phyloP scores from a whole-genome alignment of 2,113 vertebrate species.

The Sakesphorus luctuosus region DNA sequence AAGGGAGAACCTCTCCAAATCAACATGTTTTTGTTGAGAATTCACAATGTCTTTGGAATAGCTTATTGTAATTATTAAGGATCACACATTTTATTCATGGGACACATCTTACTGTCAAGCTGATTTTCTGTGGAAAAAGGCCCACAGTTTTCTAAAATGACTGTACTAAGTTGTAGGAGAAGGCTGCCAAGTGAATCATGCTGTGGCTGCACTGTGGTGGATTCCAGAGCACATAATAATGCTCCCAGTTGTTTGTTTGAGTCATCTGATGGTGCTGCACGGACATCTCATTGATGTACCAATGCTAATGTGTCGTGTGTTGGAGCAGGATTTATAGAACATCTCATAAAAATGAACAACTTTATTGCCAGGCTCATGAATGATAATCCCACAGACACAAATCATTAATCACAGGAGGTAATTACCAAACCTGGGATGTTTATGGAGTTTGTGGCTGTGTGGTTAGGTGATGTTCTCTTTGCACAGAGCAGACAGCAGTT shows the following conservation, averaged over 20 bases:
- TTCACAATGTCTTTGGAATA: background rate
- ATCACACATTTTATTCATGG: background rate
- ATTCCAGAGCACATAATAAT: slow-evolving; percentile 29
- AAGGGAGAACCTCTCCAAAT: background rate
- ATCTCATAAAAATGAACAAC: slow-evolving; percentile 45
- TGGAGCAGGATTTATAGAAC: background rate
- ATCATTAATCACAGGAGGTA: slow-evolving; percentile 27
- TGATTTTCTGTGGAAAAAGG: background rate
- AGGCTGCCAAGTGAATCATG: slow-evolving; percentile 11
- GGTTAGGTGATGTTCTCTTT: background rate
- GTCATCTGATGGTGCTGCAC: background rate
- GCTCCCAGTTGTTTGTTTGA: slow-evolving; percentile 42
- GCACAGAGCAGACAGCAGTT: background rate
- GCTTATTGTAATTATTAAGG: background rate
- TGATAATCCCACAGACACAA: slow-evolving; percentile 44
- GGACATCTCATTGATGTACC: slow-evolving; percentile 50
- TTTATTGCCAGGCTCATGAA: background rate
- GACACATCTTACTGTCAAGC: background rate
- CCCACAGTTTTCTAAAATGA: background rate
- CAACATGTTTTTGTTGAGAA: background rate
- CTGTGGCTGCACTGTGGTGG: background rate
- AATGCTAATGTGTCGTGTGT: slow-evolving; percentile 37
- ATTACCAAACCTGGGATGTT: background rate
- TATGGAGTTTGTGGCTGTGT: background rate
- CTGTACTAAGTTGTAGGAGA: background rate